These are phyloP conservation scores for Myotis brandtii DNA, from an alignment of 2,113 vertebrate species.

Conservation along the genomic window DNA sequence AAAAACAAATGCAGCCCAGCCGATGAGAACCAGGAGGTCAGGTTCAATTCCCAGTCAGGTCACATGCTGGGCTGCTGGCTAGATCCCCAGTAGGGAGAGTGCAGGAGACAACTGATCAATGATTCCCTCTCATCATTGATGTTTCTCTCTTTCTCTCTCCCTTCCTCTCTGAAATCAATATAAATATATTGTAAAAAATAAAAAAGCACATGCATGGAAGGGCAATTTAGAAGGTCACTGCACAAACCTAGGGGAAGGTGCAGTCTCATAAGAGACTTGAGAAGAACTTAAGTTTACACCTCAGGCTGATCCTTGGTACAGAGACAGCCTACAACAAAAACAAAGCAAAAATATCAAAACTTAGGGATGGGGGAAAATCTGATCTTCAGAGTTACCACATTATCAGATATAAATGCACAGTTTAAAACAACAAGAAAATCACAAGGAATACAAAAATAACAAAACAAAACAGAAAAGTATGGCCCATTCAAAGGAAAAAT, in stretches of 20 bases:
- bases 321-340: background rate
- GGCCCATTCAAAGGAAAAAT: background rate
- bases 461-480: background rate
- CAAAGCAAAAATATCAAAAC: background rate
- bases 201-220: background rate
- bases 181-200: no score
- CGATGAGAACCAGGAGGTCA: no score
- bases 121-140: no score
- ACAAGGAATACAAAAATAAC: background rate
- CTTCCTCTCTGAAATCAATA: no score
- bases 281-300: background rate
- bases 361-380: background rate
- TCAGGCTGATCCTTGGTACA: no score
- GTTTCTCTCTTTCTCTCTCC: no score
- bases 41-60: no score
- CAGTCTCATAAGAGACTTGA: background rate
- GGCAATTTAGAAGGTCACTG: background rate
- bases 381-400: background rate
- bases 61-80: no score
- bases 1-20: background rate
- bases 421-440: background rate
- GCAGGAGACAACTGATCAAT: no score
- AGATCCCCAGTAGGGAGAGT: no score
- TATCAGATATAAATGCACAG: background rate
- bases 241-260: background rate